phyloP scores from a whole-genome alignment of 2,113 vertebrate species.

The Perca flavescens region DNA sequence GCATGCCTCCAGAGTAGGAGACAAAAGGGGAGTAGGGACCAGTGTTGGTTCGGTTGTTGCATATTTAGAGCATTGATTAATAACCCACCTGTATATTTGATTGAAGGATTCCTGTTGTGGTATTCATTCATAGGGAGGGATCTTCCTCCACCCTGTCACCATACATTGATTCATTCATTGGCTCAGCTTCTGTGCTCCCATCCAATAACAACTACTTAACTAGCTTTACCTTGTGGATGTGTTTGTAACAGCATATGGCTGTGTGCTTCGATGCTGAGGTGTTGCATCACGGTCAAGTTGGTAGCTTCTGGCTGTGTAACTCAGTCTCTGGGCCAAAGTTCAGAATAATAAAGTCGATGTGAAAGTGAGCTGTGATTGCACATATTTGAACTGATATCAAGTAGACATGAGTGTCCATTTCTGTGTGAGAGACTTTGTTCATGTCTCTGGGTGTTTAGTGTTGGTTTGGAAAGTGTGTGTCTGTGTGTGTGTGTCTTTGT shows the following conservation, averaged over 20 bases:
- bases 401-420: background rate
- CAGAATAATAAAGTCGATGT: background rate
- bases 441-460: background rate
- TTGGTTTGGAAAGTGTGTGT: background rate
- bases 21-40: background rate
- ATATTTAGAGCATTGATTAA: background rate
- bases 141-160: background rate
- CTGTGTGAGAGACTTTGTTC: background rate
- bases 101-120: background rate
- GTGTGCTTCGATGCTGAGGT: background rate
- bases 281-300: conserved; percentile 20
- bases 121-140: background rate
- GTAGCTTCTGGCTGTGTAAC: background rate
- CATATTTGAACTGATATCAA: background rate
- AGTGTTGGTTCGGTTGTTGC: background rate
- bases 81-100: too few relatives aligned
- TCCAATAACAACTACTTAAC: background rate
- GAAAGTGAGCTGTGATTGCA: background rate
- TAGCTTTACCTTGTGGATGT: background rate
- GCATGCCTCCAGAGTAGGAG: background rate
- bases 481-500: conserved; percentile 2
- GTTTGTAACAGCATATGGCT: too few relatives aligned
- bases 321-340: conserved; percentile 42
- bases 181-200: background rate
- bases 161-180: background rate